Percentiles rank a stretch among this genome's conserved stretches.
phyloP scores from a whole-genome alignment of 2,888 invertebrate species.

The Torymus auratus region DNA sequence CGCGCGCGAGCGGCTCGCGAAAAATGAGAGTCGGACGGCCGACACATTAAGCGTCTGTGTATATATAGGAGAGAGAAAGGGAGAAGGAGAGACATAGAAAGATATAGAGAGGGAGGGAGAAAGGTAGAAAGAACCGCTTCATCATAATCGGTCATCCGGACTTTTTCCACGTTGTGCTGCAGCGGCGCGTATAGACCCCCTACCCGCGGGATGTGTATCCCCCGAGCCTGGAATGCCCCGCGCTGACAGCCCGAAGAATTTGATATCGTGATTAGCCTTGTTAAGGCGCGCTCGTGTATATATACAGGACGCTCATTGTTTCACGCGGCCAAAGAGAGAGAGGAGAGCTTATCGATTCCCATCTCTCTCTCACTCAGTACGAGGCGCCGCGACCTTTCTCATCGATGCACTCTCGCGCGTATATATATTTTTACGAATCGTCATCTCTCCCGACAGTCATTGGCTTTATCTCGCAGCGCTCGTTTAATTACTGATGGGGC shows the following conservation, averaged over 20 bases:
- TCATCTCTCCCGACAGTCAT: constrained; percentile 45
- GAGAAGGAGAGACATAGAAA: neutral
- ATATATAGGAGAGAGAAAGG: neutral
- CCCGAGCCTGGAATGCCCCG: constrained; percentile 68
- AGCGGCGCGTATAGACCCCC: constrained; percentile 64
- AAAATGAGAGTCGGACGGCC: constrained; percentile 36
- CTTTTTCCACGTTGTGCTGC: constrained; percentile 67
- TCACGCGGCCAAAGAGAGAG: constrained; percentile 49
- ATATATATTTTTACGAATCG: constrained; percentile 48
- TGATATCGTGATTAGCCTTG: constrained; percentile 75
- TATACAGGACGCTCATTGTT: constrained; percentile 62
- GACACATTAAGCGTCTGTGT: constrained; percentile 20
- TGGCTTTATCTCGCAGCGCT: constrained; percentile 40
- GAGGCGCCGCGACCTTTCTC: constrained; percentile 48
- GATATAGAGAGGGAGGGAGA: constrained; percentile 44
- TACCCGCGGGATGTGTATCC: constrained; percentile 7
- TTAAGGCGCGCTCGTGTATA: constrained; percentile 20
- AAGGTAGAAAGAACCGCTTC: constrained; percentile 71
- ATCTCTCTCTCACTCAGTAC: neutral
- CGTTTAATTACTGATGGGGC: constrained; percentile 53
- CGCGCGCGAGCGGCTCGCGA: neutral
- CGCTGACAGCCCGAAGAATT: constrained; percentile 75
- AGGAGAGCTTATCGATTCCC: neutral
- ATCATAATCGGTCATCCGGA: constrained; percentile 76
- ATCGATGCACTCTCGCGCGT: constrained; percentile 40